phyloP scores from a whole-genome alignment of 2,888 invertebrate species.

The Mythimna lalbum region DNA sequence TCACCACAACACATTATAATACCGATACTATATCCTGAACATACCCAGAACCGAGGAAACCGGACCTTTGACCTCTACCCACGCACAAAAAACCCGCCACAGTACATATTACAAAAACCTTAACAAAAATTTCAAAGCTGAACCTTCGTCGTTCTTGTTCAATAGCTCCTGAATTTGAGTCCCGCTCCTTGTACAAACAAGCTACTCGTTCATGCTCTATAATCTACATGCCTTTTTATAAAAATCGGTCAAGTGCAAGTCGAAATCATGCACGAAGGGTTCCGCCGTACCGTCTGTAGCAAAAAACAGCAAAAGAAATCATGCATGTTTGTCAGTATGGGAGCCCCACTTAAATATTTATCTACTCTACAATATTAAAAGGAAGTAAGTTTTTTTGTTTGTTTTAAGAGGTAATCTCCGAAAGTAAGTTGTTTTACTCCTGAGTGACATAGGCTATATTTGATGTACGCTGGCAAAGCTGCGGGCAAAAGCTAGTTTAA shows the following conservation, averaged over 20 bases:
- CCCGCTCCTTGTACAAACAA: constrained; percentile 46
- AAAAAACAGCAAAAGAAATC: too few species aligned
- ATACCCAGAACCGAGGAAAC: background rate
- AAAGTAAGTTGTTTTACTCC: too few species aligned
- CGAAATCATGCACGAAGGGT: too few species aligned
- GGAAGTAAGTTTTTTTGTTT: too few species aligned
- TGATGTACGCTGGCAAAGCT: too few species aligned
- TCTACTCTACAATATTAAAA: too few species aligned
- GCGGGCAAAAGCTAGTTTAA: too few species aligned
- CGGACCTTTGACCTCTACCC: constrained; percentile 18
- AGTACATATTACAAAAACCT: constrained; percentile 19
- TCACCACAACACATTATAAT: background rate
- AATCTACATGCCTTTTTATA: constrained; percentile 49
- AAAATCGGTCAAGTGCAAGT: background rate
- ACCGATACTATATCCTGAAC: background rate
- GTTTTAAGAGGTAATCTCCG: too few species aligned
- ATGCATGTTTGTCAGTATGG: too few species aligned
- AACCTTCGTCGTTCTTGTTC: constrained; percentile 39
- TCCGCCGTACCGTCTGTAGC: too few species aligned
- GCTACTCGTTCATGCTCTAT: constrained; percentile 46
- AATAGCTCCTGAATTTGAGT: constrained; percentile 44
- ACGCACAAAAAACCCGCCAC: constrained; percentile 8
- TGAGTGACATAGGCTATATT: too few species aligned
- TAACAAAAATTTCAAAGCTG: constrained; percentile 44
- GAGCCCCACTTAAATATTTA: too few species aligned